Evolutionary conservation across 1,140 invertebrate species (phyloP).

Genomic region (Macrobrachium rosenbergii): DNA sequence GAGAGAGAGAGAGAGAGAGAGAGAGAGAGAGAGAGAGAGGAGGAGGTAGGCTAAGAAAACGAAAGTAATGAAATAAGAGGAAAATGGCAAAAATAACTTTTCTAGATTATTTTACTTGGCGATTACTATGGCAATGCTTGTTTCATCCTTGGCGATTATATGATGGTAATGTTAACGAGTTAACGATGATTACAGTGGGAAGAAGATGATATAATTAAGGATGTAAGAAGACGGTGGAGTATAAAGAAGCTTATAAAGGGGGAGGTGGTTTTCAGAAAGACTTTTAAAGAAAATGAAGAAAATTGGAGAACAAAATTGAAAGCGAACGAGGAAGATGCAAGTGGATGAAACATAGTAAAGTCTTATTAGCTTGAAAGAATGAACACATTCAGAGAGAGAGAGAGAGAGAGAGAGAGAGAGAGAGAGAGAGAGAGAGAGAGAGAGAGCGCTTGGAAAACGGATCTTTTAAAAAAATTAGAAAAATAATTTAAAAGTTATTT

Average conservation of each 20-base stretch:
- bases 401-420: background rate
- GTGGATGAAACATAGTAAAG: too few relatives aligned
- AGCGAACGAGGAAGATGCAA: background rate
- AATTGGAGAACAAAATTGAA: background rate
- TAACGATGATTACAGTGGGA: too few relatives aligned
- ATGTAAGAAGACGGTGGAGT: too few relatives aligned
- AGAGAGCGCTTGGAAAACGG: background rate
- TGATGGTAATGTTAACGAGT: too few relatives aligned
- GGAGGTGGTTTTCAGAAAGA: too few relatives aligned
- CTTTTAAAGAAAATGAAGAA: background rate
- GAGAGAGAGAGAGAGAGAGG: background rate
- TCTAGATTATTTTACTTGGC: too few relatives aligned
- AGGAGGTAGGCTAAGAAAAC: background rate
- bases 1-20: conserved; percentile 1
- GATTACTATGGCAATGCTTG: too few relatives aligned
- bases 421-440: background rate
- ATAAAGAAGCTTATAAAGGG: too few relatives aligned
- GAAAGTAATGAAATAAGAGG: background rate
- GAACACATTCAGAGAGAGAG: background rate
- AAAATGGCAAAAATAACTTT: too few relatives aligned
- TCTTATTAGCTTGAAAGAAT: background rate
- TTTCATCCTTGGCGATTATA: too few relatives aligned
- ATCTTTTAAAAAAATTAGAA: background rate
- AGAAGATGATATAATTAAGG: too few relatives aligned
- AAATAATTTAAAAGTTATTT: background rate